These are phyloP conservation scores for Ciconia maguari DNA, from an alignment of 2,113 vertebrate species.

Conservation along the genomic window DNA sequence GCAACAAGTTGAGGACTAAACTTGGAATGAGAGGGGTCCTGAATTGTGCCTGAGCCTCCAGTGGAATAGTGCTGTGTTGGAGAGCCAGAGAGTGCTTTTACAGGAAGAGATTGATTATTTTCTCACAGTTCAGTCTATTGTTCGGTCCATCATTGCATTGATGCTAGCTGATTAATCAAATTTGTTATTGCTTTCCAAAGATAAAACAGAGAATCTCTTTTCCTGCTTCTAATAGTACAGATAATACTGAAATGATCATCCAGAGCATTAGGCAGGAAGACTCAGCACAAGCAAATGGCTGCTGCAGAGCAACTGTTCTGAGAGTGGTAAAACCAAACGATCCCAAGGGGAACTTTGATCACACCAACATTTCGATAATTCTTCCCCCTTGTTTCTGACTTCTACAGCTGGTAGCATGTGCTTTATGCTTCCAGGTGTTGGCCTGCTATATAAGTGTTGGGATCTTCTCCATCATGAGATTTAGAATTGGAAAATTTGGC, in stretches of 20 bases:
- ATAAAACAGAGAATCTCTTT: background rate
- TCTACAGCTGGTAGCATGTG: background rate
- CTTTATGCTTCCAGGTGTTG: background rate
- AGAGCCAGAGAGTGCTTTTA: background rate
- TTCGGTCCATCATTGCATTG: background rate
- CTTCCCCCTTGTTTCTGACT: background rate
- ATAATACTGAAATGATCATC: background rate
- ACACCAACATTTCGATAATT: background rate
- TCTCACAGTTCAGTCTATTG: background rate
- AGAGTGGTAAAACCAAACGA: background rate
- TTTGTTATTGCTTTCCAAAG: background rate
- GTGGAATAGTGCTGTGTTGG: background rate
- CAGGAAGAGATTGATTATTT: background rate
- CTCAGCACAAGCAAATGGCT: background rate
- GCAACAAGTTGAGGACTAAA: background rate
- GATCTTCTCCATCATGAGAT: background rate
- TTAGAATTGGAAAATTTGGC: background rate
- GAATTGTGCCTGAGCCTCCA: background rate
- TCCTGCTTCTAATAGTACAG: background rate
- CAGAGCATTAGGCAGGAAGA: background rate
- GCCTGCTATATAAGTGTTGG: background rate
- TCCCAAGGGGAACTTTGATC: background rate
- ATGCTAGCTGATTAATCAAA: background rate
- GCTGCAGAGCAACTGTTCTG: background rate
- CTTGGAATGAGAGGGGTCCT: background rate